Percentiles rank a stretch among this genome's conserved stretches.
Conservation (phyloP, 2,113 vertebrate species). For the Platysternon megacephalum region DNA sequence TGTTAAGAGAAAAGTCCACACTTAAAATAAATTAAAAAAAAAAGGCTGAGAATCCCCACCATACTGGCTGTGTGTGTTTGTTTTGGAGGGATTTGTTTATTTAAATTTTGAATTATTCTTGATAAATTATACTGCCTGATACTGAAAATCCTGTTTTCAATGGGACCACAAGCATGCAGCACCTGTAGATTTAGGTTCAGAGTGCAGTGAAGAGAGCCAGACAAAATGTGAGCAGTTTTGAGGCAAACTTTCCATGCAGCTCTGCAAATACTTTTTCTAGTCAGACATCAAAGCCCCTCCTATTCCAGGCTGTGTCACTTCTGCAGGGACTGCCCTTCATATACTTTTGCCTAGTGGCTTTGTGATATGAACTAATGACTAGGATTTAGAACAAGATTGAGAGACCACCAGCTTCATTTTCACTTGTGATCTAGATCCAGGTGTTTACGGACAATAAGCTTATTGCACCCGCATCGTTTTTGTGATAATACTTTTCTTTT, state of each 20-base stretch:
- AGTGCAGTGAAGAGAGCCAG: background rate
- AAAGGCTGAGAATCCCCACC: no score
- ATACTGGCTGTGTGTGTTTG: no score
- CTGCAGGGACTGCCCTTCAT: constrained; percentile 26
- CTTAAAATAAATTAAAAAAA: no score
- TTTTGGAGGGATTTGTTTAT: no score
- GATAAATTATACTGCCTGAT: no score
- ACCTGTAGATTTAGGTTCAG: background rate
- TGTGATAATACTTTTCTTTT: background rate
- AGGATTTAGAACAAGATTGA: constrained; percentile 38
- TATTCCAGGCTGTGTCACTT: constrained; percentile 36
- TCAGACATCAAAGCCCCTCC: constrained; percentile 44
- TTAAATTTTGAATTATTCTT: no score
- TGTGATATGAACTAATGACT: constrained; percentile 48
- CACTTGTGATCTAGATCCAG: constrained; percentile 50
- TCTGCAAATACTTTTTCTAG: background rate
- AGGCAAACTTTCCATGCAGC: constrained; percentile 39
- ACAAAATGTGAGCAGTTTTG: constrained; percentile 14
- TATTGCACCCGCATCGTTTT: constrained; percentile 10
- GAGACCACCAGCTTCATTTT: constrained; percentile 38
- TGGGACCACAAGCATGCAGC: background rate
- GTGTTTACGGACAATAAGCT: constrained; percentile 56
- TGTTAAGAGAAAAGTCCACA: no score
- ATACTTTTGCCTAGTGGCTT: constrained; percentile 21
- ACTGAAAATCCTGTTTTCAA: no score